Conservation (phyloP, 1,140 invertebrate genomes). For the Acromyrmex charruanus region DNA sequence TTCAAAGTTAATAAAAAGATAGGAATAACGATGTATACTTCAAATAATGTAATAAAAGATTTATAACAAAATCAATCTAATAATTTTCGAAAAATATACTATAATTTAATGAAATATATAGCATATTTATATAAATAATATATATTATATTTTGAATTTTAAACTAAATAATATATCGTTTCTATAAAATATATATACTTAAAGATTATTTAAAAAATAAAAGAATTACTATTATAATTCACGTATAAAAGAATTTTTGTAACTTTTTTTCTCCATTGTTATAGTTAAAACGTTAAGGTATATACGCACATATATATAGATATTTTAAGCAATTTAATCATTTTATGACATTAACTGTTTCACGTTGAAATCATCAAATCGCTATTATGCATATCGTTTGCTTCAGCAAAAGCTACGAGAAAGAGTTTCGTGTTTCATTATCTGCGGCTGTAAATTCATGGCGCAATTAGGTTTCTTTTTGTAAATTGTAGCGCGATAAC, state of each 20-base stretch:
- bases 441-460: constrained; percentile 30
- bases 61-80: not conserved
- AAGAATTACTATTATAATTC: constrained; percentile 4
- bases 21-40: not conserved
- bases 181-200: not conserved
- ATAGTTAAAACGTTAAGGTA: not conserved
- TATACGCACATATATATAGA: too few relatives aligned
- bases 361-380: not conserved
- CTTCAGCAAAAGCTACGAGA: too few relatives aligned
- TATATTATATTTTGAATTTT: not conserved
- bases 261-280: not conserved
- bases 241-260: not conserved
- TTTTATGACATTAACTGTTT: not conserved
- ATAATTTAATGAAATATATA: constrained; percentile 6
- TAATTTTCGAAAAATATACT: not conserved
- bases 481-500: constrained; percentile 44
- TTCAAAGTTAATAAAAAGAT: not conserved
- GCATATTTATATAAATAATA: not conserved
- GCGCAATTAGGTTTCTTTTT: constrained; percentile 37
- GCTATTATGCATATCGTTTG: not conserved
- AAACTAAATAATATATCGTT: not conserved
- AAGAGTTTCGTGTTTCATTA: not conserved
- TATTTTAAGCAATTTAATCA: not conserved
- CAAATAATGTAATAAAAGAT: constrained; percentile 1
- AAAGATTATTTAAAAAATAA: not conserved